These are phyloP conservation scores for Odontomyia ornata DNA, from an alignment of 2,888 invertebrate genomes.

Conservation along the genomic window DNA sequence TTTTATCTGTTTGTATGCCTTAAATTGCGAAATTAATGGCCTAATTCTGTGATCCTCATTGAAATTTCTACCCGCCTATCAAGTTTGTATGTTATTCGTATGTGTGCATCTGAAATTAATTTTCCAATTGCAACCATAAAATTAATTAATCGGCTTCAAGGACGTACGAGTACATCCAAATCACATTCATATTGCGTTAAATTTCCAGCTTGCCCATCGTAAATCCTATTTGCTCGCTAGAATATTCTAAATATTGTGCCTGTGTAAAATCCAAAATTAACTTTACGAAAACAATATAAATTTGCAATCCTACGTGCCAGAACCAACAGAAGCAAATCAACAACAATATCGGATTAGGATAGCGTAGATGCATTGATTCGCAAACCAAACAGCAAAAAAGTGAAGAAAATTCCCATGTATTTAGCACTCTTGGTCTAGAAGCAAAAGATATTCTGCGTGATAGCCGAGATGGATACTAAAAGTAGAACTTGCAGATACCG, in stretches of 20 bases:
- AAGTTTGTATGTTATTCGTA: neutral
- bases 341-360: slow-evolving; percentile 5
- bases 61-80: too few species aligned
- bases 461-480: slow-evolving; percentile 37
- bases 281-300: slow-evolving; percentile 15
- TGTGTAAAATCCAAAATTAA: slow-evolving; percentile 23
- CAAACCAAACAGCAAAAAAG: neutral
- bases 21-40: too few species aligned
- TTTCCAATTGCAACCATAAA: neutral
- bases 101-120: neutral
- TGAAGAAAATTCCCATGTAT: neutral
- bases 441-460: neutral
- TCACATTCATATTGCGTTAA: neutral
- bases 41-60: too few species aligned
- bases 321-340: neutral
- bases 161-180: neutral
- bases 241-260: neutral
- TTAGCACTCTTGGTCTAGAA: neutral
- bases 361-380: slow-evolving; percentile 12
- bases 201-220: slow-evolving; percentile 3
- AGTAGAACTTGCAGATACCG: slow-evolving; percentile 39
- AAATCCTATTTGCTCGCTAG: neutral
- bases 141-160: neutral
- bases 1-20: too few species aligned
- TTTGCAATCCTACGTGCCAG: neutral